A percentile compares a stretch with the other conserved stretches of the same genome.
Conservation (phyloP, 2,888 invertebrate species). For the Dilophus febrilis region DNA sequence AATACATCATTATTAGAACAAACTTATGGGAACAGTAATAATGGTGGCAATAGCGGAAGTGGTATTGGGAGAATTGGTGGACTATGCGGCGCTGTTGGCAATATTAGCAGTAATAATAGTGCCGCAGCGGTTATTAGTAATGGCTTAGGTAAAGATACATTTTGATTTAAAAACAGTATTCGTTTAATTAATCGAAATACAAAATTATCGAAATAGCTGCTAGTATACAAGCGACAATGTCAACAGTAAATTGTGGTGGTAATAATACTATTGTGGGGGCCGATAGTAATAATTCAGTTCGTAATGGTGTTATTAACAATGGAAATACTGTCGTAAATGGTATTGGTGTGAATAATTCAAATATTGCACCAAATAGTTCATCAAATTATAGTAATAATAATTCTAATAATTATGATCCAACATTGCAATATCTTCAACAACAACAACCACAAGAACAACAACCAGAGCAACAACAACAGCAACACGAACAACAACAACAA, state of each 20-base stretch:
- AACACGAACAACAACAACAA: constrained; percentile 10
- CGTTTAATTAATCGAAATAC: no score
- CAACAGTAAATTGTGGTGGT: no score
- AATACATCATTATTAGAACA: constrained; percentile 11
- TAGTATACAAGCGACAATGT: constrained; percentile 9
- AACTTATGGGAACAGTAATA: constrained; percentile 5
- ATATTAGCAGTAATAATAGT: neutral
- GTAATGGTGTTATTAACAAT: no score
- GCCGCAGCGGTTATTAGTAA: neutral
- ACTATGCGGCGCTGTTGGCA: neutral
- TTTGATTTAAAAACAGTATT: constrained; percentile 13
- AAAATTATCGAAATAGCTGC: no score
- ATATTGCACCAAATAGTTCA: constrained; percentile 13
- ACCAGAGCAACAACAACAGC: constrained; percentile 7
- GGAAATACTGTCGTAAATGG: neutral
- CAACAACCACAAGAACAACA: constrained; percentile 10
- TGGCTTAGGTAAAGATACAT: no score
- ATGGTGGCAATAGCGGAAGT: neutral
- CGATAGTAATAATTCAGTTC: no score
- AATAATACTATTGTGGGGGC: no score
- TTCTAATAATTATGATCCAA: constrained; percentile 10
- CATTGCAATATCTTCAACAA: constrained; percentile 12
- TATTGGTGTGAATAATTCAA: constrained; percentile 1
- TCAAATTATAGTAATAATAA: constrained; percentile 12
- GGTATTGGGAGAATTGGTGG: neutral